Evolutionary conservation across 2,113 vertebrate genomes (phyloP).

Genomic region (Thomomys bottae): DNA sequence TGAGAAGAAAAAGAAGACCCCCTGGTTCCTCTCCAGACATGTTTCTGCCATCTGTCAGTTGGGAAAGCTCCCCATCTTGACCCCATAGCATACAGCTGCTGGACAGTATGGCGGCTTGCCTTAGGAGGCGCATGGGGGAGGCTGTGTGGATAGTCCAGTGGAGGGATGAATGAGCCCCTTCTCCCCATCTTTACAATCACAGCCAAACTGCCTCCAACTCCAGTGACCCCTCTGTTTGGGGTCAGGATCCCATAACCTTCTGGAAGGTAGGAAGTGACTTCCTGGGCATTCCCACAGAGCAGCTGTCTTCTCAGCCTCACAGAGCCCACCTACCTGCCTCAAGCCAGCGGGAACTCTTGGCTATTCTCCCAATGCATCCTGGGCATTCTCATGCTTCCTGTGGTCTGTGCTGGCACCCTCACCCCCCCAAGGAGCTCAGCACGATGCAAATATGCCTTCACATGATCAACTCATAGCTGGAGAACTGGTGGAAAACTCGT

Average conservation of each 20-base stretch:
- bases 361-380: neutral
- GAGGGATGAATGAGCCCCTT: conserved; percentile 15
- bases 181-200: neutral
- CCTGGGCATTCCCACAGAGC: neutral
- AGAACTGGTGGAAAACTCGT: neutral
- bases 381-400: neutral
- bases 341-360: neutral
- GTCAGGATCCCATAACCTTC: neutral
- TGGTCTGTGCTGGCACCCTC: neutral
- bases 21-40: neutral
- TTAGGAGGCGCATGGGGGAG: neutral
- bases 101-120: neutral
- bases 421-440: neutral
- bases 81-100: conserved; percentile 55
- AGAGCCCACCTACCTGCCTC: neutral
- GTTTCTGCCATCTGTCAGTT: conserved; percentile 23
- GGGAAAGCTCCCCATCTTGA: conserved; percentile 67
- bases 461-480: too few species aligned
- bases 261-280: neutral
- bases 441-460: neutral
- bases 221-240: fast-evolving
- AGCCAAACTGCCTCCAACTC: neutral
- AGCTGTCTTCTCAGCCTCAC: neutral
- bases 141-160: fast-evolving
- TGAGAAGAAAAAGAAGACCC: conserved; percentile 10